These are phyloP conservation scores for Pyrrhosoma nymphula DNA, from an alignment of 2,888 invertebrate species.

Conservation along the genomic window DNA sequence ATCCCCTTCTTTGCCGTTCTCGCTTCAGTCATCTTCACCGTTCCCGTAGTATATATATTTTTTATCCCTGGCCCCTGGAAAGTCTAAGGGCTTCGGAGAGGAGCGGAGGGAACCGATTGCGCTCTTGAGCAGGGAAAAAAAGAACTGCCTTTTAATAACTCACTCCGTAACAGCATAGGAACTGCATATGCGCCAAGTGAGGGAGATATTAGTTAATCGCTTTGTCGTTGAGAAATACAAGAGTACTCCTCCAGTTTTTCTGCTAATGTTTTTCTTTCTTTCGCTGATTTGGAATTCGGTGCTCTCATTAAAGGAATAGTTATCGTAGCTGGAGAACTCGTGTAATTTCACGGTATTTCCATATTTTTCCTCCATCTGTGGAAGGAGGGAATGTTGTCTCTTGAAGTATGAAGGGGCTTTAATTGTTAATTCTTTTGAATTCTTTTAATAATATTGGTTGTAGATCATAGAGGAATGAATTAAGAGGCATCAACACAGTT, in stretches of 20 bases:
- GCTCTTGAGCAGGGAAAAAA: not conserved
- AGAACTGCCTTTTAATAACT: constrained; percentile 1
- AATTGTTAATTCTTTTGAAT: no score
- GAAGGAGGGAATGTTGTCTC: no score
- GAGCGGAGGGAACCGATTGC: not conserved
- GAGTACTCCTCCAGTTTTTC: not conserved
- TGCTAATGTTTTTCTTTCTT: not conserved
- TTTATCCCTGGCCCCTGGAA: not conserved
- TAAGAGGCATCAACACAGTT: no score
- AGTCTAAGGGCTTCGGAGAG: not conserved
- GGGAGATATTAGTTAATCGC: not conserved
- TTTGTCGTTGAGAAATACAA: not conserved
- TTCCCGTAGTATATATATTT: no score
- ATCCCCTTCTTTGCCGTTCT: not conserved
- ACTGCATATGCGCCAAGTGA: not conserved
- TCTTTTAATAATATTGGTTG: no score
- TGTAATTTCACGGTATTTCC: no score
- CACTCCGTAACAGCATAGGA: not conserved
- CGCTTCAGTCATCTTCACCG: constrained; percentile 2
- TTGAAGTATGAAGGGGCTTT: no score
- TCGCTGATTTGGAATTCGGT: not conserved
- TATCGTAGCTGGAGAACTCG: no score
- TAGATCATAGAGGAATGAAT: no score
- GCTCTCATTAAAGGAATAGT: not conserved
- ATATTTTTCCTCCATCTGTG: no score